Base-by-base conservation (phyloP, 2,888 invertebrate species). In the Aricia artaxerxes region DNA sequence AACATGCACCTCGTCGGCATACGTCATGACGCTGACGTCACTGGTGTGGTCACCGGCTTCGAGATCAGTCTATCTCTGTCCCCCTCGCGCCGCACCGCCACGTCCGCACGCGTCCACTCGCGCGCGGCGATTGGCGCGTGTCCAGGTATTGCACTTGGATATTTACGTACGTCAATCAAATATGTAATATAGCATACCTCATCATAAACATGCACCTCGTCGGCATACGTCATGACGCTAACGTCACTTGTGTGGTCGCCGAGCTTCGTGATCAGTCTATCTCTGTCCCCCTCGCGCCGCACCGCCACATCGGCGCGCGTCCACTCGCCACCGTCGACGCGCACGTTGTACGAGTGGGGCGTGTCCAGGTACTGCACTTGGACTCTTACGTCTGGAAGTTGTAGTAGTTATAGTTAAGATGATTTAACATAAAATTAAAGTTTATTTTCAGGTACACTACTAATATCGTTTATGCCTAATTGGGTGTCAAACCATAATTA, bases 261-360 rank as follows among this genome's bases (percentile, higher is more conserved):
- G 0, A 92, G 82, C 7, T 87, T 85, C 0, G 90, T 88, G 81
- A 84, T 85, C 35, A 94, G 85, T 4, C 90, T 82, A 1, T 90
- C 82, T 0, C 92, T 92, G 5, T 84, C 83, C 1, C 87, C 87
- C 0, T 86, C 86, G 3, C 82, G 80, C 38, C 84, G 82, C 1
- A 93, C 79, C 0, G 83, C 82, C 1, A 91, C 93, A 79, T 92
- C 90, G 13, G 92, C 95, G 44, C 84, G 87, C 44, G 87, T 91
- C 96, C 96, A 97, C 7, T 92, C 91, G 35, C 95, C 95, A 60
- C 95, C 91, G 87, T 90, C 91, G 89, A 94, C 92, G 83, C 87
- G 88, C 4, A 94, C 90, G 40, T 84, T 84, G 84, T 92, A 94
- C 0, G 85, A 84, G 83, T 92, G 89, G 0, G 90, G 89, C 1